phyloP scores from a whole-genome alignment of 2,113 vertebrate genomes.

The Ranitomeya variabilis region DNA sequence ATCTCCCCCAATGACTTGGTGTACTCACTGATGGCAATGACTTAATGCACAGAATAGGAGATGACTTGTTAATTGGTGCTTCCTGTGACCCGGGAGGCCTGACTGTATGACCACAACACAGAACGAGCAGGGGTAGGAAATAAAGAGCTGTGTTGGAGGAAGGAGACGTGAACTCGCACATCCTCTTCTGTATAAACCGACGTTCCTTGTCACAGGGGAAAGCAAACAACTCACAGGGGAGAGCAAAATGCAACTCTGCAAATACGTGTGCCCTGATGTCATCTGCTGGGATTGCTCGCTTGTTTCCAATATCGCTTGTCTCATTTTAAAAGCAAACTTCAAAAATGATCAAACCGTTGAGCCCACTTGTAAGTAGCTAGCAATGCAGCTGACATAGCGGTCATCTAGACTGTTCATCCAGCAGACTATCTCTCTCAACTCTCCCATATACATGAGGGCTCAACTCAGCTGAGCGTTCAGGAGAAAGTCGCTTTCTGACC shows the following conservation, averaged over 20 bases:
- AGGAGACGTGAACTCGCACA: constrained; percentile 46
- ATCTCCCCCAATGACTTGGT: accelerated
- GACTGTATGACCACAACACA: constrained; percentile 57
- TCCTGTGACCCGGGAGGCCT: constrained; percentile 60
- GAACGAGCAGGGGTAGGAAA: constrained; percentile 60
- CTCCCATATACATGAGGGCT: no score
- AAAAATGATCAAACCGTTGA: neutral
- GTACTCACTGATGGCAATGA: neutral
- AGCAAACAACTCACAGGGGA: neutral
- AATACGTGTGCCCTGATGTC: neutral
- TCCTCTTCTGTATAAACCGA: constrained; percentile 32
- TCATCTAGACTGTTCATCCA: no score
- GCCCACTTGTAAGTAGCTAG: no score
- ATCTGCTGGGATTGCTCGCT: neutral
- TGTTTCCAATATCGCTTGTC: neutral
- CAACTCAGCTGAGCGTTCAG: no score
- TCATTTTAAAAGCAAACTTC: neutral
- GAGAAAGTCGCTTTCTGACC: no score
- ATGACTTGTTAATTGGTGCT: constrained; percentile 59
- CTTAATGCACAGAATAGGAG: constrained; percentile 53
- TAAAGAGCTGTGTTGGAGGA: constrained; percentile 60
- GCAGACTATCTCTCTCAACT: no score
- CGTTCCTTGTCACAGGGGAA: constrained; percentile 1
- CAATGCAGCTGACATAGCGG: no score
- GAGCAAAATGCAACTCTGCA: neutral